phyloP scores from a whole-genome alignment of 30 jellyfish, hydroid and myxozoan genomes.

The Cassiopea xamachana region DNA sequence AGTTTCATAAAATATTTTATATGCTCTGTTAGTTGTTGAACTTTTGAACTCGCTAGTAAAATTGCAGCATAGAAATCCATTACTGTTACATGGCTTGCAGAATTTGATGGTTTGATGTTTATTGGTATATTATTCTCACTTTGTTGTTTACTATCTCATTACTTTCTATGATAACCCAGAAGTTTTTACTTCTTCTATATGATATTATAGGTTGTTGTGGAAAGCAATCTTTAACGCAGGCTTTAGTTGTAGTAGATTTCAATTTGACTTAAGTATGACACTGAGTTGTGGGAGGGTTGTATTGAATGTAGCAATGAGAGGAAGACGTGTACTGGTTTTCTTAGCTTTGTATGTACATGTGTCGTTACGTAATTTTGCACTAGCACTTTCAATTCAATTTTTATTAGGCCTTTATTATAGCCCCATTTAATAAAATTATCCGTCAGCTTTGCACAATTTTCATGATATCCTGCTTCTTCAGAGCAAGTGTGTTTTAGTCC shows the following conservation, averaged over 20 bases:
- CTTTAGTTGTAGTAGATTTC: conserved; percentile 18
- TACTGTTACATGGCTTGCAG: conserved; percentile 24
- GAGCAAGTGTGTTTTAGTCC: conserved; percentile 16
- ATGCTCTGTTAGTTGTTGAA: no score
- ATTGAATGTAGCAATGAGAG: conserved; percentile 29
- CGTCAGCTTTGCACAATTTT: not conserved
- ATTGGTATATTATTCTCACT: not conserved
- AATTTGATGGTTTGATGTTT: conserved; percentile 16
- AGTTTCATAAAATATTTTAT: no score
- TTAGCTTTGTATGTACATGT: conserved; percentile 14
- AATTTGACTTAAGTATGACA: conserved; percentile 5
- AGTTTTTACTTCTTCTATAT: conserved; percentile 28
- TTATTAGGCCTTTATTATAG: not conserved
- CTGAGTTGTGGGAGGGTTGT: conserved; percentile 23
- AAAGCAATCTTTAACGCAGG: not conserved
- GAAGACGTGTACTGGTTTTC: conserved; percentile 3
- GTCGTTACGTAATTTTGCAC: not conserved
- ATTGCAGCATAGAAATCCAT: no score
- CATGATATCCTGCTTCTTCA: conserved; percentile 13
- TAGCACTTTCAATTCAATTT: conserved; percentile 14
- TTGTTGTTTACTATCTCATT: conserved; percentile 21
- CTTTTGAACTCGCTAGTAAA: no score
- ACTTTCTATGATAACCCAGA: conserved; percentile 12
- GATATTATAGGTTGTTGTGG: conserved; percentile 30
- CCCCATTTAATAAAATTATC: conserved; percentile 20